Conservation (phyloP, 2,888 invertebrate species). For the Omphaloscelis lunosa region DNA sequence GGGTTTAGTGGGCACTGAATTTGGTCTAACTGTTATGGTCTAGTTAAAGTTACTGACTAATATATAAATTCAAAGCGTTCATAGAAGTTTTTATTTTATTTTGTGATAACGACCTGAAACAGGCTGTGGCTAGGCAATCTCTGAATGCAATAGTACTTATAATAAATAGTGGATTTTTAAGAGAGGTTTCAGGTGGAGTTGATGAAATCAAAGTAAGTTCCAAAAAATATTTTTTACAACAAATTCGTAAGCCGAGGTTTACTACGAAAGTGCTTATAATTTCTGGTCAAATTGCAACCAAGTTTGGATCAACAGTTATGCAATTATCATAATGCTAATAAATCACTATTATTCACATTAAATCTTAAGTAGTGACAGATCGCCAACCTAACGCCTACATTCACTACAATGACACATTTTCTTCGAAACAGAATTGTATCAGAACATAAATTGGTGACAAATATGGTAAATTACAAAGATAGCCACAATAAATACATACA, state of each 20-base stretch:
- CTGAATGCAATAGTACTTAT: too few relatives aligned
- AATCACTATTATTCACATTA: slow-evolving; percentile 52
- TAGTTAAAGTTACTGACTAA: too few relatives aligned
- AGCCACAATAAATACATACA: slow-evolving; percentile 39
- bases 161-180: too few relatives aligned
- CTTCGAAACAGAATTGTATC: slow-evolving; percentile 58
- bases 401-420: slow-evolving; percentile 55
- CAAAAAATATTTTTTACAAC: too few relatives aligned
- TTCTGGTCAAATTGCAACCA: background rate
- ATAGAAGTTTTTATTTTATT: too few relatives aligned
- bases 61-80: too few relatives aligned
- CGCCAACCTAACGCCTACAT: slow-evolving; percentile 45
- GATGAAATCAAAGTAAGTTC: too few relatives aligned
- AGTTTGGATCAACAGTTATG: background rate
- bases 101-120: too few relatives aligned
- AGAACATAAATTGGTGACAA: slow-evolving; percentile 55
- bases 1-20: background rate
- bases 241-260: too few relatives aligned
- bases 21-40: too few relatives aligned
- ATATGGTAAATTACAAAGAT: slow-evolving; percentile 59
- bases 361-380: slow-evolving; percentile 53
- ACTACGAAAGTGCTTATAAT: background rate
- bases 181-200: too few relatives aligned
- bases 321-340: slow-evolving; percentile 10
- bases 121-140: too few relatives aligned